Base-by-base conservation (phyloP, 1,140 invertebrate species). In the Papilio xuthus region DNA sequence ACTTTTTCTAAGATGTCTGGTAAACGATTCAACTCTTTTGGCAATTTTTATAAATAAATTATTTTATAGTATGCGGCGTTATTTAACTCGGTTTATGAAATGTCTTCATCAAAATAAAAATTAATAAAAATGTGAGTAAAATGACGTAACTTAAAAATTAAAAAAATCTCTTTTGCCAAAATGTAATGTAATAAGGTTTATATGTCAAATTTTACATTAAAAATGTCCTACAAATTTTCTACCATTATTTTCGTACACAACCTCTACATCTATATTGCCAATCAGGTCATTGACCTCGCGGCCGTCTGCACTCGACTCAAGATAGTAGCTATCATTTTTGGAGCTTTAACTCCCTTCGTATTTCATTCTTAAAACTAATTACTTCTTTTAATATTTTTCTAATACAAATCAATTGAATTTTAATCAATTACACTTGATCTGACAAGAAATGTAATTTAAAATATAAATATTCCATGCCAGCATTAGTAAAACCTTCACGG, bases 401-500 rank as follows among this genome's bases (percentile, higher is more conserved):
- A 53, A 7, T 44, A n/a, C 18, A 53, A n/a, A 18, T 53, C 18
- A 53, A 53, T 53, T n/a, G 15, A 18, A n/a, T 44, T n/a, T 53
- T 20, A 53, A n/a, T 53, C 7, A 20, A 15, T n/a, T 53, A 53
- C 4, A 37, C 8, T 44, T 44, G 42, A 12, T 44, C 50, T n/a
- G 50, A 53, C 23, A 63, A 28, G 4, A 63, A 63, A 28, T 13
- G 12, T 15, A 15, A 28, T 63, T 63, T 56, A 20, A 56, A 56
- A 56, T 20, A 23, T 26, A 63, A 28, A 63, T 13, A 32, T 63
- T 63, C 56, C 6, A 28, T 60, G 2, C 23, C 10, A 28, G 60
- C 60, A 63, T 63, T 63, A 63, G 60, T 28, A 63, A 63, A 63
- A 63, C 60, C 20, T 28, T 63, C 60, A 28, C 60, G 60, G 23